These are phyloP conservation scores for Melinaea menophilus DNA, from an alignment of 2,888 invertebrate species.

Conservation along the genomic window DNA sequence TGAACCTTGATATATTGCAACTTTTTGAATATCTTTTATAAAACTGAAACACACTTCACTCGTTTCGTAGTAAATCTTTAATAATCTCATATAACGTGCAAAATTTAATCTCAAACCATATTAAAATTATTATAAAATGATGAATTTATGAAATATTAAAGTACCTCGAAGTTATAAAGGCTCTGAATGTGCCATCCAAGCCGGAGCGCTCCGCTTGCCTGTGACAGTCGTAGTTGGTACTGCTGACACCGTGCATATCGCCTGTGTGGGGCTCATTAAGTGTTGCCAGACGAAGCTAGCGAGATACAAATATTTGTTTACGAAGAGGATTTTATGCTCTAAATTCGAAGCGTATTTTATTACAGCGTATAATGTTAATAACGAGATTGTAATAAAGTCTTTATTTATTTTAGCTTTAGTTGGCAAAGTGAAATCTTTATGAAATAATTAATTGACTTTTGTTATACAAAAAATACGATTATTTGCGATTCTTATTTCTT, in stretches of 20 bases:
- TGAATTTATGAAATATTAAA: constrained; percentile 3
- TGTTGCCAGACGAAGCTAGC: constrained; percentile 90
- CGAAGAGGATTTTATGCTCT: background rate
- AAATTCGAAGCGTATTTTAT: constrained; percentile 1
- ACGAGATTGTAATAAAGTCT: background rate
- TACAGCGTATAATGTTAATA: constrained; percentile 1
- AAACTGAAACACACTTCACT: too few relatives aligned
- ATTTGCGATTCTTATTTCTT: background rate
- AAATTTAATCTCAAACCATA: background rate
- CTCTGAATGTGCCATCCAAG: constrained; percentile 92
- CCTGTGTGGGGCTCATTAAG: constrained; percentile 95
- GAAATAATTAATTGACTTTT: background rate
- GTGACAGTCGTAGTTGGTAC: constrained; percentile 96
- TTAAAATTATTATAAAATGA: background rate
- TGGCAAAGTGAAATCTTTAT: background rate
- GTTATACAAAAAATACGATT: background rate
- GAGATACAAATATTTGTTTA: constrained; percentile 6
- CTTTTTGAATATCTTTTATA: too few relatives aligned
- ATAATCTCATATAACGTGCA: too few relatives aligned
- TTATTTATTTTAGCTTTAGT: background rate
- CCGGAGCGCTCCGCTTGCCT: constrained; percentile 93
- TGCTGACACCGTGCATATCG: constrained; percentile 94
- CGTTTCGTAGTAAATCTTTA: too few relatives aligned
- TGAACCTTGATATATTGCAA: too few relatives aligned
- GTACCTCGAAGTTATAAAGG: constrained; percentile 91